Conservation (phyloP, 2,797 vertebrate genomes). For the Halcyon chelicuti region DNA sequence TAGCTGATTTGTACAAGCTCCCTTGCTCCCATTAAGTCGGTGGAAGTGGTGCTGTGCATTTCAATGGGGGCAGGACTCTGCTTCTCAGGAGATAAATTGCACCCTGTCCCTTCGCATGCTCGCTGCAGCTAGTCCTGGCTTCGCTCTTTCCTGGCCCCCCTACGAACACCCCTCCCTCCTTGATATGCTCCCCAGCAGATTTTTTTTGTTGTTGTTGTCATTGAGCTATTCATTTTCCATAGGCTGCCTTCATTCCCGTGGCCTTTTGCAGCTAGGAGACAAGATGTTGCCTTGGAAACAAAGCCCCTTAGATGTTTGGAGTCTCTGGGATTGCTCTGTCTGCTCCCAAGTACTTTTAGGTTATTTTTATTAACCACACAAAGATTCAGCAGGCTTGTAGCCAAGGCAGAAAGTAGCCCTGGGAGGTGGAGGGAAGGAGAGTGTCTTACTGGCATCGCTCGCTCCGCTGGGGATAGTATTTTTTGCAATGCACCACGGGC, state of each 20-base stretch:
- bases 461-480: background rate
- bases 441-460: background rate
- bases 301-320: slow-evolving; percentile 73
- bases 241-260: slow-evolving; percentile 67
- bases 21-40: slow-evolving; percentile 18
- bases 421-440: background rate
- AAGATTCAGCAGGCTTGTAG: slow-evolving; percentile 32
- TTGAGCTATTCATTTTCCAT: slow-evolving; percentile 67
- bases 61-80: slow-evolving; percentile 32
- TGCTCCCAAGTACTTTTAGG: slow-evolving; percentile 56
- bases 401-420: slow-evolving; percentile 42
- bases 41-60: slow-evolving; percentile 34
- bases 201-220: slow-evolving; percentile 33
- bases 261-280: slow-evolving; percentile 78
- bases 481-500: background rate
- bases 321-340: slow-evolving; percentile 62
- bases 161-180: background rate
- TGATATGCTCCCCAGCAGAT: background rate
- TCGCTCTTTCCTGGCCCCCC: background rate
- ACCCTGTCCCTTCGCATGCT: background rate
- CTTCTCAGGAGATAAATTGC: slow-evolving; percentile 45
- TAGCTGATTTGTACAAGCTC: slow-evolving; percentile 37
- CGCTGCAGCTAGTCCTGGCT: background rate
- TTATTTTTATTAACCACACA: slow-evolving; percentile 57
- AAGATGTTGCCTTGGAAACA: slow-evolving; percentile 77